Evolutionary conservation across 2,888 invertebrate genomes (phyloP).

Genomic region (Thelaira solivaga): DNA sequence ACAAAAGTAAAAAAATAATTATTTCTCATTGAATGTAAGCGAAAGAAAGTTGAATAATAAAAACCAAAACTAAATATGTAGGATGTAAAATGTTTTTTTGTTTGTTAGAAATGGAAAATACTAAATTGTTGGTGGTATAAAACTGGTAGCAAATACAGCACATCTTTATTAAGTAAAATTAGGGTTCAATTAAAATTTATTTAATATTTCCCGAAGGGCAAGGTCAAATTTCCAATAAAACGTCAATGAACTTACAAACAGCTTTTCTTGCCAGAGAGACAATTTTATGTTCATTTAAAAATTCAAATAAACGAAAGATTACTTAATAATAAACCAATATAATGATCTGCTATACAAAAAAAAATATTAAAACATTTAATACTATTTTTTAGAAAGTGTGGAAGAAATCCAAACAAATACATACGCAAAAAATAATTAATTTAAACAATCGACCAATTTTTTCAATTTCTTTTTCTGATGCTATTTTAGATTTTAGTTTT

Average conservation of each 20-base stretch:
- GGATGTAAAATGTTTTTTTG: neutral
- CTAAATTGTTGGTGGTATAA: slow-evolving; percentile 28
- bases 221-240: slow-evolving; percentile 18
- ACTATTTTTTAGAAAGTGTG: slow-evolving; percentile 3
- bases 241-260: slow-evolving; percentile 7
- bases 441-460: neutral
- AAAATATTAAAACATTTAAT: too few species aligned
- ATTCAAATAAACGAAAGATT: neutral
- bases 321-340: neutral
- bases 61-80: slow-evolving; percentile 5
- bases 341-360: too few species aligned
- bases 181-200: neutral
- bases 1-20: neutral
- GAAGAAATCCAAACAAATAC: too few species aligned
- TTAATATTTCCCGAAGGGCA: slow-evolving; percentile 26
- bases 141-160: too few species aligned
- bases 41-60: slow-evolving; percentile 28
- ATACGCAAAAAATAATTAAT: neutral
- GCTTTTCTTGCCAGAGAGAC: neutral
- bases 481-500: neutral
- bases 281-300: neutral
- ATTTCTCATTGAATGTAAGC: neutral
- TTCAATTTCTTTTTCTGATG: neutral
- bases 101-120: neutral
- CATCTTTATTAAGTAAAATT: neutral